Evolutionary conservation across 2,113 vertebrate species (phyloP).

Genomic region (Microtus ochrogaster): DNA sequence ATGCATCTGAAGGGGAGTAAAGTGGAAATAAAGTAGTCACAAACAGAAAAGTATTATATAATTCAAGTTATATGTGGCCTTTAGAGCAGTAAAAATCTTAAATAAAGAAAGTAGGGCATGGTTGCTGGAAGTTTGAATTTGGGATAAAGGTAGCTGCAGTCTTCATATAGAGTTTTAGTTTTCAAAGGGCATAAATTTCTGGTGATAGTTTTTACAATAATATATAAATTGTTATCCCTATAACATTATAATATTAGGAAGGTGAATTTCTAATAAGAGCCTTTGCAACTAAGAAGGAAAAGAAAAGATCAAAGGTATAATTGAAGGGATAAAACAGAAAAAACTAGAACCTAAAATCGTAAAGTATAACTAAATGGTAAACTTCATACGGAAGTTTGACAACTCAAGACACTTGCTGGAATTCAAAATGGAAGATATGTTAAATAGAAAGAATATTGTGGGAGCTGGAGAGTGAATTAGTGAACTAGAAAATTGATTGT

Average conservation of each 20-base stretch:
- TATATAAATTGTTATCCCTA: background rate
- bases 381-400: background rate
- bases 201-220: background rate
- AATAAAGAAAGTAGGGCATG: background rate
- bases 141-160: background rate
- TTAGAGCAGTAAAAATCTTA: background rate
- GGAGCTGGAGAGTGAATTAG: background rate
- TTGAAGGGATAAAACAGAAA: background rate
- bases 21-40: background rate
- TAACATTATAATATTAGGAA: background rate
- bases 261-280: background rate
- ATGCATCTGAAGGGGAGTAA: background rate
- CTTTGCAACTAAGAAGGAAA: background rate
- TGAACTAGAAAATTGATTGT: background rate
- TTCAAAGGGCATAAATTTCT: background rate
- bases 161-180: background rate
- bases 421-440: background rate
- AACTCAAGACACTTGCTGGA: background rate
- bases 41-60: background rate
- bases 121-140: background rate
- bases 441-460: background rate
- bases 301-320: background rate
- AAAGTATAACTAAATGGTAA: background rate
- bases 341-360: background rate
- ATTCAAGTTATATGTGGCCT: background rate